Base-by-base conservation (phyloP, 2,113 vertebrate genomes). In the Plectropomus leopardus region DNA sequence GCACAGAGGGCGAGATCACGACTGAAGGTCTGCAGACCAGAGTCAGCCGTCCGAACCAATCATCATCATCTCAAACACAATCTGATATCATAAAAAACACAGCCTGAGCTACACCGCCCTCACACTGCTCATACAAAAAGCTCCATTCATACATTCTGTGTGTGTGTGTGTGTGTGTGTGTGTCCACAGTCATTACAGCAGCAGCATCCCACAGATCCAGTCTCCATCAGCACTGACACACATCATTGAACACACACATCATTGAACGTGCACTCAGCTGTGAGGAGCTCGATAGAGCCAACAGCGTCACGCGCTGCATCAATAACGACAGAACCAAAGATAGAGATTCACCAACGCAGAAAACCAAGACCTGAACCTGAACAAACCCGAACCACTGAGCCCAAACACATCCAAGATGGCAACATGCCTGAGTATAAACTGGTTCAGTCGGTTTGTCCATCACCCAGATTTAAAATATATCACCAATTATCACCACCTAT, bases 161-260 rank as follows among this genome's bases (percentile, higher is more conserved):
- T 13, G 15, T 28, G 11, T 48, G 19, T 44, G 1, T 13, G 8
- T 32, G 5, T 44, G 23, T 32, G 42, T 70, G 2, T 55, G 7
- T 48, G 69, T 69, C 6, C 44, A 16, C 44, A 6, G 19, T 2
- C 72, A 59, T 66, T 40, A 55, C 26, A 26, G 42, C 69, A 16
- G 72, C 28, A 54, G 69, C 51, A 54, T 50, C 60, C 48, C 36
- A 64, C 67, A 57, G 80, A 72, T 28, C 36, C 10, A 2, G 76
- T 59, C 85, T 84, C 58, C 63, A 80, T 86, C 80, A 76, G 23
- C 54, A n/a, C 57, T 7, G 32, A 44, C 61, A 30, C 76, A 76
- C 80, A 40, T 60, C 68, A 80, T 72, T 24, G 32, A 10, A 50
- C 65, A 44, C 61, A 30, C 76, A 76, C 80, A 40, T 60, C 68